phyloP scores from a whole-genome alignment of 2,888 invertebrate genomes.

The Yponomeuta sedellus region DNA sequence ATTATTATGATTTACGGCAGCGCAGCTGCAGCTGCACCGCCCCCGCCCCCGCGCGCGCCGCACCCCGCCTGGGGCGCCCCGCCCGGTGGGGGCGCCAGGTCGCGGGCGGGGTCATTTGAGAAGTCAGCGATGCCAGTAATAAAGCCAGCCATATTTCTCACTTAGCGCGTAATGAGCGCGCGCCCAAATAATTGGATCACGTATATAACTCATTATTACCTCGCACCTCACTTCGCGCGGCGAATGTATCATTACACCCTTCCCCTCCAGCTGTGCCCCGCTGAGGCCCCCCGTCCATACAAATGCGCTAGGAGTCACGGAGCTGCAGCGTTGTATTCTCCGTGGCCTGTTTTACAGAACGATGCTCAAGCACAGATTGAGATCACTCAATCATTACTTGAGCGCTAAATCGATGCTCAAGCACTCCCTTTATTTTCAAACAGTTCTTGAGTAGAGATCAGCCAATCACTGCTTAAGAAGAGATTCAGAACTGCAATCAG shows the following conservation, averaged over 20 bases:
- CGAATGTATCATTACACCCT: conserved; percentile 70
- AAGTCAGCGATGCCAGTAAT: conserved; percentile 66
- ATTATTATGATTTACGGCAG: conserved; percentile 69
- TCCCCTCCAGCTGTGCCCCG: conserved; percentile 20
- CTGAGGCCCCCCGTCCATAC: conserved; percentile 19
- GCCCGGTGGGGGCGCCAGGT: conserved; percentile 15
- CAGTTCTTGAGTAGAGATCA: no score
- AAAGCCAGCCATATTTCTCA: conserved; percentile 76
- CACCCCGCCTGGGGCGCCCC: conserved; percentile 18
- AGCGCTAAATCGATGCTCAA: no score
- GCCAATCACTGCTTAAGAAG: no score
- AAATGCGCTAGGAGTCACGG: conserved; percentile 42
- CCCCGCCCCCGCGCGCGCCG: conserved; percentile 48
- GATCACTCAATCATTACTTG: no score
- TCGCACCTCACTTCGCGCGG: conserved; percentile 65
- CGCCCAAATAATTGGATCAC: conserved; percentile 78
- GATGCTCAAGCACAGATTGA: no score
- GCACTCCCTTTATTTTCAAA: no score
- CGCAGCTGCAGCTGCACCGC: conserved; percentile 56
- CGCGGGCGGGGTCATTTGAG: conserved; percentile 20
- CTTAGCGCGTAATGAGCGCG: conserved; percentile 77
- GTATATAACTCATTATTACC: conserved; percentile 78
- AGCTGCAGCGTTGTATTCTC: conserved; percentile 30
- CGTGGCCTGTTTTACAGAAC: no score
- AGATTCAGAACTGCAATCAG: no score